These are phyloP conservation scores for Polymixis lichenea DNA, from an alignment of 2,888 invertebrate species.

Conservation along the genomic window DNA sequence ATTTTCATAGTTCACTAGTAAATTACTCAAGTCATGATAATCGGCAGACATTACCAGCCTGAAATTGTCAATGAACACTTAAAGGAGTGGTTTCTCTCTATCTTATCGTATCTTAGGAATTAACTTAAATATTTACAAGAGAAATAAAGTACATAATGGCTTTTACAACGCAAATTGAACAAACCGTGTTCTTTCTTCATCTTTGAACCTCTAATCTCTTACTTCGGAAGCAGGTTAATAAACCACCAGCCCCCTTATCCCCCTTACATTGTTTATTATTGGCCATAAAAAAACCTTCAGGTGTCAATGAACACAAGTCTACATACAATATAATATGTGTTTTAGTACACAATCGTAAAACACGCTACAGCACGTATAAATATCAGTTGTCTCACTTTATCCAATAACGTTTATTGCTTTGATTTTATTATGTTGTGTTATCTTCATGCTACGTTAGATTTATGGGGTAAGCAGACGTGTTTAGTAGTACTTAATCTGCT, in stretches of 20 bases:
- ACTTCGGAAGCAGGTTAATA: background rate
- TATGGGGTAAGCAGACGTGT: conserved; percentile 14
- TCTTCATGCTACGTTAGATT: conserved; percentile 26
- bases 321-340: conserved; percentile 36
- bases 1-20: background rate
- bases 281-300: conserved; percentile 50
- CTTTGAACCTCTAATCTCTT: background rate
- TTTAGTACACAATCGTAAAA: conserved; percentile 55
- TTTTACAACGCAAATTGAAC: background rate
- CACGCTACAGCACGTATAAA: conserved; percentile 50
- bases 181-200: background rate
- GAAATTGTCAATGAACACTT: background rate
- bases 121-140: background rate
- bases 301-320: conserved; percentile 40
- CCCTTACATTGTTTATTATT: conserved; percentile 11
- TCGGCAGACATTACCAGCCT: background rate
- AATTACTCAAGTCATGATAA: background rate
- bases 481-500: background rate
- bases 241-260: background rate
- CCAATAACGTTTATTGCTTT: conserved; percentile 45
- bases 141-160: too few relatives aligned
- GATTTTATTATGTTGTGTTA: conserved; percentile 51
- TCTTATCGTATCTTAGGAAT: too few relatives aligned
- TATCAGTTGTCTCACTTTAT: conserved; percentile 44
- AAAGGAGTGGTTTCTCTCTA: too few relatives aligned